phyloP scores from a whole-genome alignment of 2,113 vertebrate species.

The Eubucco bourcierii region DNA sequence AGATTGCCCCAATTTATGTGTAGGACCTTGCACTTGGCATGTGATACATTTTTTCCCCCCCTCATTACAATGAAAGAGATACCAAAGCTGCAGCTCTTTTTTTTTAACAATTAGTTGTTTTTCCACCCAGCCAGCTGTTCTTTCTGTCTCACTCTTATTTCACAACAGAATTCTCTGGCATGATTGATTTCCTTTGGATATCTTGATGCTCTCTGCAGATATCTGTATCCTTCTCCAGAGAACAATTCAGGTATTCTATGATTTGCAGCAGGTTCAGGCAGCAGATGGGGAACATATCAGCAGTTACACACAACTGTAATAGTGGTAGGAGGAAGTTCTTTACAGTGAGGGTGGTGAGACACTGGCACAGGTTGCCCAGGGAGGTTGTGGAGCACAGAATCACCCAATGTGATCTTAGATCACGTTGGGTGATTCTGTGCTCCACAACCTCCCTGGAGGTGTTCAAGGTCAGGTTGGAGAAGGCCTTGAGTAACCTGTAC shows the following conservation, averaged over 20 bases:
- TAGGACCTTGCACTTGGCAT: no score
- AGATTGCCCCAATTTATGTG: no score
- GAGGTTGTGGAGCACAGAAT: no score
- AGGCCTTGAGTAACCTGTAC: no score
- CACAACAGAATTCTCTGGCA: neutral
- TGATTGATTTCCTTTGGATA: neutral
- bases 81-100: neutral
- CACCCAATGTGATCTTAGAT: no score
- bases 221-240: neutral
- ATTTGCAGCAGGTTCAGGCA: neutral
- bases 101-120: neutral
- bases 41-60: neutral
- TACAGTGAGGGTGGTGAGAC: no score
- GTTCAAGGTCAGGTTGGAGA: no score
- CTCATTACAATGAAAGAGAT: neutral
- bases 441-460: no score
- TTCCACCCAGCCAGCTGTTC: neutral
- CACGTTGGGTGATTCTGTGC: no score
- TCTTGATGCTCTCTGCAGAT: neutral
- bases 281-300: neutral
- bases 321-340: no score
- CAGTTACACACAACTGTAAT: rapidly evolving
- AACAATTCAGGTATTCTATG: neutral
- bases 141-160: neutral
- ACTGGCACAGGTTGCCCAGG: no score